Conservation (phyloP, 2,888 invertebrate genomes). For the Colletes collaris region DNA sequence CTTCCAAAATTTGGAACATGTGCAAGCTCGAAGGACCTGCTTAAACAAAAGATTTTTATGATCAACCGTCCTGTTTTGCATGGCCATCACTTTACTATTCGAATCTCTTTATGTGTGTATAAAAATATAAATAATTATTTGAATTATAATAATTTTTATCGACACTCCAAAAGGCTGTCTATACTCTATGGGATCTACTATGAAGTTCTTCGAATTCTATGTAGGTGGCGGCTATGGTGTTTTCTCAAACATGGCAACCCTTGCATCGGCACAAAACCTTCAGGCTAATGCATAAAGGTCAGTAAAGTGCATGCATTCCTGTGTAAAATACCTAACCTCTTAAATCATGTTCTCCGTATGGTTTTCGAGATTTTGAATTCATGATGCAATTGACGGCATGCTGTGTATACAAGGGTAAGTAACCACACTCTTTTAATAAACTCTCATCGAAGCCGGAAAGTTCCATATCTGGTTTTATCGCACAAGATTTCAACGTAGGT, state of each 20-base stretch:
- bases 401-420: constrained; percentile 14
- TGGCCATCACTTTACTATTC: too few species aligned
- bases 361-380: constrained; percentile 20
- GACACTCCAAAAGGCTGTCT: too few species aligned
- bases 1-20: constrained; percentile 2
- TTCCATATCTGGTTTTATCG: background rate
- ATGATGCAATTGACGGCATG: constrained; percentile 49
- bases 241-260: too few species aligned
- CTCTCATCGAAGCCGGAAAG: background rate
- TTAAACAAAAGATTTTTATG: background rate
- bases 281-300: too few species aligned
- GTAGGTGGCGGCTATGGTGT: too few species aligned
- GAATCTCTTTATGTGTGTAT: too few species aligned
- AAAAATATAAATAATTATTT: too few species aligned
- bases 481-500: background rate
- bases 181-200: too few species aligned
- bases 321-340: constrained; percentile 22
- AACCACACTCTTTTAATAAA: constrained; percentile 19
- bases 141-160: too few species aligned
- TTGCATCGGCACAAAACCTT: too few species aligned
- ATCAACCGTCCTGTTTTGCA: background rate
- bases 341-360: constrained; percentile 28
- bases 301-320: background rate
- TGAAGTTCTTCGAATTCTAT: too few species aligned
- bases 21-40: constrained; percentile 31